Evolutionary conservation across 2,113 vertebrate species (phyloP), one percentile per base, ranked within the genome.

Genomic region (Craseonycteris thonglongyai): DNA sequence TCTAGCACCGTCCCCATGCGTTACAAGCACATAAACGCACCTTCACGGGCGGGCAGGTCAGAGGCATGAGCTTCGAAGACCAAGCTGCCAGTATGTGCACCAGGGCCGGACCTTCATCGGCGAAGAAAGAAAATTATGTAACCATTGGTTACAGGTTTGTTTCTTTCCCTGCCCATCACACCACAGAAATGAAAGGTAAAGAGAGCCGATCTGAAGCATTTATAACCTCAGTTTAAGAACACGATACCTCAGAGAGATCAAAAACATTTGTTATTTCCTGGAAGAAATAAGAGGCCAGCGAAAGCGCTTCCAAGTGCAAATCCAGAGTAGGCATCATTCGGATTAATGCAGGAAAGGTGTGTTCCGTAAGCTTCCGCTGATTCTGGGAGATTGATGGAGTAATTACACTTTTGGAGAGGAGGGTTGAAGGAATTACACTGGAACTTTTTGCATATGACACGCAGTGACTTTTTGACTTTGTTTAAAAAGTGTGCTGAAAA

Each of bases 401-500:
- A 72, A 96, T 94, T 92, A 85, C 9, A 59, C 59, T 86, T 86
- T 88, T 24, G 6, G 90, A 85, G 90, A 95, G 61, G 56, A 79
- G n/a, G 28, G 74, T 68, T 63, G n/a, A 88, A 78, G 76, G 68
- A 69, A 61, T 40, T 18, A 16, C 59, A 45, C 30, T 69, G 74
- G 51, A 92, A 90, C 68, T 78, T 90, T 79, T 69, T 90, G 74
- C 95, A 84, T 21, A 69, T 0, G 56, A 79, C 81, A 90, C 16
- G 45, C 28, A 38, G 61, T 0, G 3, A 74, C 80, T 91, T 96
- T 88, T 26, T 4, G 1, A 89, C 82, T 93, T 75, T 91, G 59
- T 76, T 93, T 82, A 21, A 84, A 95, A 93, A 68, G 40, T 47
- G 58, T 74, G 47, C 84, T 97, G 94, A 59, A 95, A 81, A 96